Percentiles rank a stretch among this genome's conserved stretches.
Evolutionary conservation across 1,140 invertebrate genomes (phyloP).

Genomic region (Apis dorsata): DNA sequence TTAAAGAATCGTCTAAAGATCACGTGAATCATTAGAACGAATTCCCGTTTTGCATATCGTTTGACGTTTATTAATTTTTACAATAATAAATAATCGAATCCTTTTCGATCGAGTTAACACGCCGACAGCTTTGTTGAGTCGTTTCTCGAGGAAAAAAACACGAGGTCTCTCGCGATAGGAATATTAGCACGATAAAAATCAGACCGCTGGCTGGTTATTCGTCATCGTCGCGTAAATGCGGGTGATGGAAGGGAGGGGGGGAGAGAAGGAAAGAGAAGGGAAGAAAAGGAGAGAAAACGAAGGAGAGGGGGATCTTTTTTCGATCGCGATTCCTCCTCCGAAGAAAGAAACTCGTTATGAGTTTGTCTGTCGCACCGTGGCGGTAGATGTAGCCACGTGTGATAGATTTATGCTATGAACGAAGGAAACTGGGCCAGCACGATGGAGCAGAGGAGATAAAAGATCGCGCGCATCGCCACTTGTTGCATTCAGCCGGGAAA

Average conservation of each 20-base stretch:
- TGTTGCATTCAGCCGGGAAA: slow-evolving; percentile 54
- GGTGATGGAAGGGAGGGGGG: background rate
- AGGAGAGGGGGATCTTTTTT: background rate
- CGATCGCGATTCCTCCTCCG: background rate
- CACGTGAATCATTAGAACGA: background rate
- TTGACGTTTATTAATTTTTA: too few species aligned
- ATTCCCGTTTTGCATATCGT: background rate
- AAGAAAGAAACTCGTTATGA: slow-evolving; percentile 43
- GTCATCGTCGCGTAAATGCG: background rate
- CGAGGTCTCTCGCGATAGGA: background rate
- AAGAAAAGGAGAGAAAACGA: background rate
- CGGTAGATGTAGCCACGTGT: slow-evolving; percentile 11
- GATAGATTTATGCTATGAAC: slow-evolving; percentile 49
- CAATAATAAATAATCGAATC: too few species aligned
- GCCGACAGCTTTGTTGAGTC: background rate
- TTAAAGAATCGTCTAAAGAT: background rate
- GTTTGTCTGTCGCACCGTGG: slow-evolving; percentile 40
- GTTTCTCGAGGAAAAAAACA: background rate
- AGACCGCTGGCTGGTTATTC: background rate
- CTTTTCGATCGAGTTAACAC: background rate
- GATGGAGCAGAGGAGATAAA: slow-evolving; percentile 53
- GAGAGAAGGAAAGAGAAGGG: too few species aligned
- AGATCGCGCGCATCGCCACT: slow-evolving; percentile 56
- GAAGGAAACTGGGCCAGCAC: slow-evolving; percentile 58
- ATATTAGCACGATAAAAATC: slow-evolving; percentile 17